Evolutionary conservation across 2,797 vertebrate genomes (phyloP).

Genomic region (Rallus crepitans): DNA sequence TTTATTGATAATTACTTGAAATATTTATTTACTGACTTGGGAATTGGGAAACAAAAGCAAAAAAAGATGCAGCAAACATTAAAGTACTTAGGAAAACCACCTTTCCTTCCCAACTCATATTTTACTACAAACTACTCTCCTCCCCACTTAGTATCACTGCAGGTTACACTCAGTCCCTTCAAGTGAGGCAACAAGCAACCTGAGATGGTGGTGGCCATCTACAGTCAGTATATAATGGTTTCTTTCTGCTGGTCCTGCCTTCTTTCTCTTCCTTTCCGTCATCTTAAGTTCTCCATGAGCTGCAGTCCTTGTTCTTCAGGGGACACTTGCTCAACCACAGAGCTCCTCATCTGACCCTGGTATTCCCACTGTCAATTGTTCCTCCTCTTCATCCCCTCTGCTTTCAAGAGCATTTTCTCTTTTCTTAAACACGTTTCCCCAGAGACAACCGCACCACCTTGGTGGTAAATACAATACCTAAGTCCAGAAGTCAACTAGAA

Average conservation of each 20-base stretch:
- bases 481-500: neutral
- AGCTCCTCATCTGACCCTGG: neutral
- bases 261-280: accelerated
- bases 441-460: accelerated
- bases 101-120: neutral
- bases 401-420: neutral
- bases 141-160: accelerated
- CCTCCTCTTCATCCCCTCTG: neutral
- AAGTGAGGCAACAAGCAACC: accelerated
- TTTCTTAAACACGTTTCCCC: neutral
- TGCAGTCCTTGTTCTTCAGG: neutral
- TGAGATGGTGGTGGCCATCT: no score
- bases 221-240: neutral
- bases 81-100: neutral
- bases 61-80: neutral
- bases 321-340: neutral
- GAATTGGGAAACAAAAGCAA: neutral
- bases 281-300: accelerated
- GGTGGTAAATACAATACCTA: neutral
- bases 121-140: neutral
- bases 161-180: neutral
- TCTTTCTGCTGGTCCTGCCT: neutral
- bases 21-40: neutral
- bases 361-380: neutral
- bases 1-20: neutral